Evolutionary conservation across 2,888 invertebrate species (phyloP), one percentile per base, ranked within the genome.

Genomic region (Noctua pronuba): DNA sequence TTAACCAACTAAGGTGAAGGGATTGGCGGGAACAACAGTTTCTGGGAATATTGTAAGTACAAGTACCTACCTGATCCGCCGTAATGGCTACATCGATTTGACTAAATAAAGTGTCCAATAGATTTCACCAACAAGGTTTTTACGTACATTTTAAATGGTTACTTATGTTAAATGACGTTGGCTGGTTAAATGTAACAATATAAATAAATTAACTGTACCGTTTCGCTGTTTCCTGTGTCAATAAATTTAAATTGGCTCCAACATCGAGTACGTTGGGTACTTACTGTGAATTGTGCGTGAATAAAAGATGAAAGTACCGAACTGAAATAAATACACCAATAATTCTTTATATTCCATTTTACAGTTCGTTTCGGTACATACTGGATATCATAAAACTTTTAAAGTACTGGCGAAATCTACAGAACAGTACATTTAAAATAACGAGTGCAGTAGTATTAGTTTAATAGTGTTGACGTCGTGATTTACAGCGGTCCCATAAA

Each of bases 181-280:
- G 31, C 35, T 77, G 35, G 21, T 46, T 24, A n/a, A 28, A 68
- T 77, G 62, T 13, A 62, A 18, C 11, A 16, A 49, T 35, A 55
- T 41, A n/a, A 77, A 77, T 71, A 67, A 71, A 71, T 62, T 55
- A 66, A 71, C 24, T 4, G 24, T 1, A 41, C 24, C 35, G 41
- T 55, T 71, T 52, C 44, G 49, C 55, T 70, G 67, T 35, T 55
- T 75, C 38, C 80, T 65, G 35, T 18, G 28, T 28, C 66, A 73
- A 80, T 79, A 73, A 35, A 79, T 85, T 70, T 74, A 49, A 73
- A 75, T 73, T 74, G 49, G 6, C 24, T 60, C 38, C 16, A 65
- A 72, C 11, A 46, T 72, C 68, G 46, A 31, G 18, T 41, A 49
- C 11, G n/a, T 66, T 52, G 0, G 58, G 18, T 65, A 65, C 41